Base-by-base conservation (phyloP, 2,888 invertebrate genomes). In the Adineta ricciae region DNA sequence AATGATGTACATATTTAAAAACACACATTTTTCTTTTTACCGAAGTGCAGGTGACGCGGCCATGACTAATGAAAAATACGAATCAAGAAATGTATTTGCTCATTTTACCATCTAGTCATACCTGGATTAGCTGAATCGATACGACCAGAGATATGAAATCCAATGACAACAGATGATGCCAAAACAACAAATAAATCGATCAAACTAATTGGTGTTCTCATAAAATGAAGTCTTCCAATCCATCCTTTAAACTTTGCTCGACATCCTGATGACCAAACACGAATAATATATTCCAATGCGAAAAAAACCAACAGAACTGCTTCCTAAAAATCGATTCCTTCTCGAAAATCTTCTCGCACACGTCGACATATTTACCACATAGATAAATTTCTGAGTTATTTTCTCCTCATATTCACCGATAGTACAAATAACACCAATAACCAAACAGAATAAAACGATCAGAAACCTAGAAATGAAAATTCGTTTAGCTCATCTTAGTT, bases 341-440 rank as follows among this genome's bases (percentile, higher is more conserved):
- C 11, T 46, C 46, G 5, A 46, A 46, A 46, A 27, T 32, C n/a
- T n/a, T 14, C 3, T n/a, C n/a, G 2, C 32, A 27, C 21, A 0
- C 8, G 21, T 19, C 21, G 46, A 46, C 46, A 46, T 46, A 11
- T 41, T 49, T 50, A 83, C 83, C 46, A 52, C 83, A 52, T 50
- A 83, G 14, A 83, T 50, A 32, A 83, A 83, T 50, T 83, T 27
- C 21, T 83, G 36, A 36, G 83, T 52, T 32, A 52, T 83, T 50
- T 50, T 83, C 32, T 50, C 52, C 50, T 50, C 83, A 83, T 83
- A 83, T 83, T 83, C 52, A 32, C 52, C 32, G 16, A 83, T 52
- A 4, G 83, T 83, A 52, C 50, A 83, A 19, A 83, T 32, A 83
- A 83, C 83, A 52, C 83, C 52, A 50, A 83, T 32, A 46, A 83